Evolutionary conservation across 2,113 vertebrate species (phyloP).

Genomic region (Zosterops japonicus): DNA sequence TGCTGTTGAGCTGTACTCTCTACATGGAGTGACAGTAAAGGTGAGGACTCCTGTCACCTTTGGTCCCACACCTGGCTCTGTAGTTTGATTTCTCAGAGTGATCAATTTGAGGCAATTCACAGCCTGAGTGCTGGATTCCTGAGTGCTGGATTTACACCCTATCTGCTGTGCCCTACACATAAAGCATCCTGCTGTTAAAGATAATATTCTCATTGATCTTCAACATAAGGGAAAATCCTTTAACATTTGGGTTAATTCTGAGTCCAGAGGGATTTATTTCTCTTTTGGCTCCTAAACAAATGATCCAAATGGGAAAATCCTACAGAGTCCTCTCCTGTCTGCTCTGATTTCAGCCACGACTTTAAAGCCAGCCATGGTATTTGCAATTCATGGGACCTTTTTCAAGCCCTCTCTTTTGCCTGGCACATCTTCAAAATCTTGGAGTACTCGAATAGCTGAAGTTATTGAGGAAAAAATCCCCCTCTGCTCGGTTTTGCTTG

Average conservation of each 20-base stretch:
- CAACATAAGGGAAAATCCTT: neutral
- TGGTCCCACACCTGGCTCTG: neutral
- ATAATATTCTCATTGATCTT: neutral
- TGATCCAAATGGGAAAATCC: neutral
- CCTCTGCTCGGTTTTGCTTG: neutral
- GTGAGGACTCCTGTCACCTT: neutral
- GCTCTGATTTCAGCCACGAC: neutral
- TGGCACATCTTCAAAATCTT: neutral
- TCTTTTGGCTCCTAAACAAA: neutral
- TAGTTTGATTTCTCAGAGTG: neutral
- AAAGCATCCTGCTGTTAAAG: neutral
- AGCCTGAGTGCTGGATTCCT: neutral
- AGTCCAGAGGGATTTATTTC: neutral
- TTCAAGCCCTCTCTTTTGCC: neutral
- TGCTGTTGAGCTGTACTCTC: neutral
- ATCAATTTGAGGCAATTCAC: neutral
- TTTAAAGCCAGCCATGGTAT: accelerated
- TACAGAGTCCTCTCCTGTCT: neutral
- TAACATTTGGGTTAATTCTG: neutral
- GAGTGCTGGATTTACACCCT: neutral
- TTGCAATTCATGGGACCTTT: neutral
- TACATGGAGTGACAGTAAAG: neutral
- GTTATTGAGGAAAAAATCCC: neutral
- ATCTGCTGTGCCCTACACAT: neutral
- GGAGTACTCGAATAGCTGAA: neutral